These are phyloP conservation scores for Callionymus lyra DNA, from an alignment of 2,113 vertebrate species.

Conservation along the genomic window DNA sequence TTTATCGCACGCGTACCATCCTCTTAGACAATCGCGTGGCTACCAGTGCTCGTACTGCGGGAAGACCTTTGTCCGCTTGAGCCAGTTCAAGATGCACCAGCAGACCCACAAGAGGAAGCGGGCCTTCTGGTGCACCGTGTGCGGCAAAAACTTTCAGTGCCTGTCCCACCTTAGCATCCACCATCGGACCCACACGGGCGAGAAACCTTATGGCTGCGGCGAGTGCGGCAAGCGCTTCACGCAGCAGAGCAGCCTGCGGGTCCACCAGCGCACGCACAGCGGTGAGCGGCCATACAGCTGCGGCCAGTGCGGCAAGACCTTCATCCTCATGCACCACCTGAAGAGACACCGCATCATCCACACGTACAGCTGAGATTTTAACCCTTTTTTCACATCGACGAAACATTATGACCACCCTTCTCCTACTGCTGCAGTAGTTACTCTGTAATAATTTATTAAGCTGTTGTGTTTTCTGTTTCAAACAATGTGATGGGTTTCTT, in stretches of 20 bases:
- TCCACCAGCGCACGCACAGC: constrained; percentile 65
- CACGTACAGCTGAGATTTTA: constrained; percentile 51
- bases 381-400: no score
- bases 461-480: no score
- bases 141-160: constrained; percentile 61
- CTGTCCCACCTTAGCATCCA: constrained; percentile 61
- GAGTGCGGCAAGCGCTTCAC: constrained; percentile 63
- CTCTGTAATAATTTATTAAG: no score
- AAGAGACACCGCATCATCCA: constrained; percentile 58
- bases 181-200: constrained; percentile 61
- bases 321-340: constrained; percentile 62
- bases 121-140: constrained; percentile 57
- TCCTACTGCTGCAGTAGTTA: no score
- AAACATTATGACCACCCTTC: no score
- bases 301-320: constrained; percentile 59
- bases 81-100: constrained; percentile 61
- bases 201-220: constrained; percentile 57
- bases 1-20: neutral
- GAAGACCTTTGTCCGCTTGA: constrained; percentile 47
- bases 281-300: constrained; percentile 64
- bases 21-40: constrained; percentile 29
- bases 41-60: constrained; percentile 53
- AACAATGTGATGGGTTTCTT: no score
- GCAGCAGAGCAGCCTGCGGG: constrained; percentile 64
- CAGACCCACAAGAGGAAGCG: constrained; percentile 59